phyloP scores from a whole-genome alignment of 1,140 invertebrate species.

The silkworm (Bombyx mori) region DNA sequence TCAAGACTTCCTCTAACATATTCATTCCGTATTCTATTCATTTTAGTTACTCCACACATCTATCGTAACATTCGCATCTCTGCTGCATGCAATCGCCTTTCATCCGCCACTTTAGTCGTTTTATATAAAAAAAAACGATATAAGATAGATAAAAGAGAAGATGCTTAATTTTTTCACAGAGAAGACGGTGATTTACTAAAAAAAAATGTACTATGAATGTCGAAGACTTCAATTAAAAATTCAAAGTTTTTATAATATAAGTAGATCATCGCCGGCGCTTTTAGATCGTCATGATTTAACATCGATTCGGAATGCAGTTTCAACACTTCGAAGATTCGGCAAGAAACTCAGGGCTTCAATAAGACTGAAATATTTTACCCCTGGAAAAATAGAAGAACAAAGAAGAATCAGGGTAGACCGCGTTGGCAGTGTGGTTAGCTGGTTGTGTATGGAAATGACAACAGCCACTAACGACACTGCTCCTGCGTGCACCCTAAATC shows the following conservation, averaged over 20 bases:
- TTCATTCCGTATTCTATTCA: too few relatives aligned
- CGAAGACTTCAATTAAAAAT: neutral
- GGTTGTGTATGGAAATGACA: constrained; percentile 83
- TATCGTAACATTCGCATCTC: too few relatives aligned
- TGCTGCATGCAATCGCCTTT: too few relatives aligned
- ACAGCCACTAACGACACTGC: constrained; percentile 97
- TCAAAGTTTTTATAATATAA: neutral
- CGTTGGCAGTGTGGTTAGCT: constrained; percentile 99
- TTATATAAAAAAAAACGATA: too few relatives aligned
- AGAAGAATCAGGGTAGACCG: constrained; percentile 65
- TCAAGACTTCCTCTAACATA: too few relatives aligned
- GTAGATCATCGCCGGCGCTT: neutral
- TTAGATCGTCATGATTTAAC: neutral
- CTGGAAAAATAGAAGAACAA: constrained; percentile 12
- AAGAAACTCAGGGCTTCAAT: neutral
- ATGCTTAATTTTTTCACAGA: too few relatives aligned
- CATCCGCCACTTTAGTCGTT: too few relatives aligned
- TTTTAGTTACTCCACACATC: too few relatives aligned
- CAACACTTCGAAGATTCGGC: neutral
- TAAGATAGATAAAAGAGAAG: too few relatives aligned
- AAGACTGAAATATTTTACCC: neutral
- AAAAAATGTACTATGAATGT: neutral
- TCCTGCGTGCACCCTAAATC: constrained; percentile 74
- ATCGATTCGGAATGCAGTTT: neutral
- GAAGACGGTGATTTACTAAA: neutral